Conservation (phyloP, 2,113 vertebrate species). For the Scatophagus argus region DNA sequence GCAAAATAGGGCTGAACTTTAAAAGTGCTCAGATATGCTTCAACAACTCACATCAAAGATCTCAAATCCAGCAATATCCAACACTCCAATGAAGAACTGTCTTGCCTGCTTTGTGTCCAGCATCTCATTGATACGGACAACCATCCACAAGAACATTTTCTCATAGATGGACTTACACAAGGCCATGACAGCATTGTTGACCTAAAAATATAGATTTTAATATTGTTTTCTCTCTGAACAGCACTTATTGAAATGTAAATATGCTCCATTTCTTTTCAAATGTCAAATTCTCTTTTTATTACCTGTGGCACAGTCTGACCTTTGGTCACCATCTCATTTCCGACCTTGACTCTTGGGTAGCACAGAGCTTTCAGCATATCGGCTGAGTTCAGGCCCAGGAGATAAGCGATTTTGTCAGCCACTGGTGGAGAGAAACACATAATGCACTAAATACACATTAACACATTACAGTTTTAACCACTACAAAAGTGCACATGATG, state of each 20-base stretch:
- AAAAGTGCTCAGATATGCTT: not conserved
- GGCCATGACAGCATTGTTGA: slow-evolving; percentile 79
- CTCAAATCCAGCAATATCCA: slow-evolving; percentile 86
- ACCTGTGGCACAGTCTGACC: slow-evolving; percentile 12
- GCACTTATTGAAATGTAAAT: no score
- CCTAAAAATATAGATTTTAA: slow-evolving; percentile 45
- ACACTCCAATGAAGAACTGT: slow-evolving; percentile 82
- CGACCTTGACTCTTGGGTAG: slow-evolving; percentile 15
- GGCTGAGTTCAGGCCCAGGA: slow-evolving; percentile 4
- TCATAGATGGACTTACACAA: slow-evolving; percentile 84
- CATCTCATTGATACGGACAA: slow-evolving; percentile 85
- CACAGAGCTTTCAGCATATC: slow-evolving; percentile 9
- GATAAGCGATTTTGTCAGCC: slow-evolving; percentile 6
- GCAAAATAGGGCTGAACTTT: not conserved
- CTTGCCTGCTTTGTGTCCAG: slow-evolving; percentile 83
- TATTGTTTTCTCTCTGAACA: no score
- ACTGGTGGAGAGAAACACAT: not conserved
- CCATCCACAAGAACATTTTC: slow-evolving; percentile 88
- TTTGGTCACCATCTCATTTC: slow-evolving; percentile 15
- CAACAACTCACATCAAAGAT: slow-evolving; percentile 83
- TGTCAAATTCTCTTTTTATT: not conserved
- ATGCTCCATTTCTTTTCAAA: no score
- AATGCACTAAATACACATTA: not conserved
- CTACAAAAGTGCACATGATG: no score
- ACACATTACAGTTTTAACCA: no score